Base-by-base conservation (phyloP, 2,113 vertebrate species). In the Zosterops borbonicus region DNA sequence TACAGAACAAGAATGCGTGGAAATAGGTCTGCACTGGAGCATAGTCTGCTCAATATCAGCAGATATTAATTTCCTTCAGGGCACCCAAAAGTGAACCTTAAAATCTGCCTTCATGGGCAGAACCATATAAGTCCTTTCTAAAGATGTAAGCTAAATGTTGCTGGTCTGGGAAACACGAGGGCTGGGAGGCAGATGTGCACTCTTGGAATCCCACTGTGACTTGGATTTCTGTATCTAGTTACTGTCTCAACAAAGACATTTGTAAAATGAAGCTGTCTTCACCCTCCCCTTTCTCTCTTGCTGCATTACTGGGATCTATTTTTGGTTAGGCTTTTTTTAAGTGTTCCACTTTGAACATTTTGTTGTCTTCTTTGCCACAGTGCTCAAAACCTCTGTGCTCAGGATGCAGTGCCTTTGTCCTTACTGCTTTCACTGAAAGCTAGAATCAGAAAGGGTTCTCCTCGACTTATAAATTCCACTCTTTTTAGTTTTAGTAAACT, bases 171-270 rank as follows among this genome's bases (percentile, higher is more conserved):
- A 83, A 97, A 63, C 79, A 58, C 5, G 3, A 75, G 74, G 47
- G 56, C 90, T 95, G 94, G 49, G 29, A 96, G 73, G 93, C 96
- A 97, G 96, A 97, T 94, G 94, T 95, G 93, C 64, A 46, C 76
- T 73, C 85, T 70, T 14, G n/a, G 83, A 96, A 92, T 84, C 88
- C 90, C 83, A 76, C 83, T 95, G 94, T 58, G 90, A 56, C 83
- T 83, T 81, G 83, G 77, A 83, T 90, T 96, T 95, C 95, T 93
- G 89, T 81, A 96, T 96, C 94, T 93, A 96, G 85, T 97, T 97
- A 93, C 94, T 90, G 75, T 87, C 90, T 96, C 94, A 94, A 94
- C 92, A 96, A 96, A 94, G 92, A 92, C 79, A 58, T 94, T 87
- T 93, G 86, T 90, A 96, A 95, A 97, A 92, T 11, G 82, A 95